A percentile compares a stretch with the other conserved stretches of the same genome.
Evolutionary conservation across 1,140 invertebrate species (phyloP).

Genomic region (Ips typographus): DNA sequence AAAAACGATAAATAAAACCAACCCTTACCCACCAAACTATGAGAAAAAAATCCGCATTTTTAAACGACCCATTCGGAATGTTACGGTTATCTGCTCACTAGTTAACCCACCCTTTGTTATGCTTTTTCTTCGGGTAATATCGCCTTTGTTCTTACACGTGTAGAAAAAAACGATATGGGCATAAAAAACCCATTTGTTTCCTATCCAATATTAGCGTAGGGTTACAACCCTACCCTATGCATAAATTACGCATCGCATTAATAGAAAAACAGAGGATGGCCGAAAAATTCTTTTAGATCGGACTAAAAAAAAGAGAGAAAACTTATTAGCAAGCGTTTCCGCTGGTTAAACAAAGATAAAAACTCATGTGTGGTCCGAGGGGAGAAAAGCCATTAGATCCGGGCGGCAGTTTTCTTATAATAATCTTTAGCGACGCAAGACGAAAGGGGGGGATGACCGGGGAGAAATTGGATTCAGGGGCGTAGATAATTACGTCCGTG

Average conservation of each 20-base stretch:
- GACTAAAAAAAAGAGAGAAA: not conserved
- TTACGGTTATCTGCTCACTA: slow-evolving; percentile 9
- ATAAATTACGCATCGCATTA: too few relatives aligned
- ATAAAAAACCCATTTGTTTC: slow-evolving; percentile 15
- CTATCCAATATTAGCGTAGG: not conserved
- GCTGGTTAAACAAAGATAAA: slow-evolving; percentile 30
- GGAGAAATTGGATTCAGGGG: slow-evolving; percentile 14
- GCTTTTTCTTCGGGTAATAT: slow-evolving; percentile 17
- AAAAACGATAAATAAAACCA: slow-evolving; percentile 8
- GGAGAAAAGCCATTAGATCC: slow-evolving; percentile 31
- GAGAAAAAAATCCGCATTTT: slow-evolving; percentile 21
- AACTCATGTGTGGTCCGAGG: slow-evolving; percentile 23
- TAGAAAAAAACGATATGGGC: slow-evolving; percentile 13
- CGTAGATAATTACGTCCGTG: slow-evolving; percentile 9
- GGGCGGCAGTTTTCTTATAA: slow-evolving; percentile 33
- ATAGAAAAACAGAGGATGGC: too few relatives aligned
- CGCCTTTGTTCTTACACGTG: slow-evolving; percentile 22
- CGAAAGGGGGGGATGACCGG: not conserved
- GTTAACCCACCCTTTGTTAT: slow-evolving; percentile 22
- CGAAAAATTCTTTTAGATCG: too few relatives aligned
- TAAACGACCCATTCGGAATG: not conserved
- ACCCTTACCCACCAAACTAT: slow-evolving; percentile 9
- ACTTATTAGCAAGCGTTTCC: slow-evolving; percentile 17
- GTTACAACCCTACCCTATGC: not conserved
- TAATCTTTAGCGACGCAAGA: slow-evolving; percentile 27